phyloP scores from a whole-genome alignment of 2,888 invertebrate genomes.

The Drosophila diplacantha region DNA sequence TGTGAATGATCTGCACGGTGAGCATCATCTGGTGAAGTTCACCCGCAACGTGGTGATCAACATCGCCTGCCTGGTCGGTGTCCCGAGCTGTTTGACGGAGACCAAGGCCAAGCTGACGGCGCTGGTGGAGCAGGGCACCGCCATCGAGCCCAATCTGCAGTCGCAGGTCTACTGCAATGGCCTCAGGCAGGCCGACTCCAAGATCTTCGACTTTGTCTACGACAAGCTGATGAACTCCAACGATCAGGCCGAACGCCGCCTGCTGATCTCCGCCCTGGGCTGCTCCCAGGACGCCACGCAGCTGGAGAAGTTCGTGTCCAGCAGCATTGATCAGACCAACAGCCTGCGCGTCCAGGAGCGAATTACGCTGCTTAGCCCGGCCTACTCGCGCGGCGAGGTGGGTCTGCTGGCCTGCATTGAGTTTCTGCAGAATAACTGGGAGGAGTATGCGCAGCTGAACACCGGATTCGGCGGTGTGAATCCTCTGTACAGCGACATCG shows the following conservation, averaged over 20 bases:
- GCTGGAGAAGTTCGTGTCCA: constrained; percentile 79
- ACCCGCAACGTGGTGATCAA: constrained; percentile 72
- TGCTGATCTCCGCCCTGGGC: constrained; percentile 82
- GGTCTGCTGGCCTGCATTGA: constrained; percentile 79
- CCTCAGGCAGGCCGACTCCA: constrained; percentile 75
- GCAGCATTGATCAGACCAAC: constrained; percentile 61
- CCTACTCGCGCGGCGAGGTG: constrained; percentile 66
- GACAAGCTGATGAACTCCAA: constrained; percentile 79
- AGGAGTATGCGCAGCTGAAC: constrained; percentile 64
- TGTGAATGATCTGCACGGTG: constrained; percentile 64
- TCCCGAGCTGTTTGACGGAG: constrained; percentile 66
- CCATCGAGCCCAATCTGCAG: constrained; percentile 74
- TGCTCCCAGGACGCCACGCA: constrained; percentile 81
- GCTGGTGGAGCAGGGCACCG: constrained; percentile 47
- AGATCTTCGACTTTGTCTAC: constrained; percentile 83
- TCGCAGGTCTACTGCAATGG: constrained; percentile 76
- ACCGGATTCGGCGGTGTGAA: constrained; percentile 64
- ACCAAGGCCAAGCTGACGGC: constrained; percentile 66
- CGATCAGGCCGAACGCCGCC: constrained; percentile 81
- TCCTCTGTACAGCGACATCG: constrained; percentile 67
- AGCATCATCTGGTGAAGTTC: constrained; percentile 70
- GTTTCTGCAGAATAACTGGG: constrained; percentile 78
- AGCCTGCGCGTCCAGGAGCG: constrained; percentile 68
- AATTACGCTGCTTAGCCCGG: constrained; percentile 62
- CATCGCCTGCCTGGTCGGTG: constrained; percentile 72